Percentiles rank a stretch among this genome's conserved stretches.
These are phyloP conservation scores for Dysmachus trigonus DNA, from an alignment of 2,888 invertebrate species.

Conservation along the genomic window DNA sequence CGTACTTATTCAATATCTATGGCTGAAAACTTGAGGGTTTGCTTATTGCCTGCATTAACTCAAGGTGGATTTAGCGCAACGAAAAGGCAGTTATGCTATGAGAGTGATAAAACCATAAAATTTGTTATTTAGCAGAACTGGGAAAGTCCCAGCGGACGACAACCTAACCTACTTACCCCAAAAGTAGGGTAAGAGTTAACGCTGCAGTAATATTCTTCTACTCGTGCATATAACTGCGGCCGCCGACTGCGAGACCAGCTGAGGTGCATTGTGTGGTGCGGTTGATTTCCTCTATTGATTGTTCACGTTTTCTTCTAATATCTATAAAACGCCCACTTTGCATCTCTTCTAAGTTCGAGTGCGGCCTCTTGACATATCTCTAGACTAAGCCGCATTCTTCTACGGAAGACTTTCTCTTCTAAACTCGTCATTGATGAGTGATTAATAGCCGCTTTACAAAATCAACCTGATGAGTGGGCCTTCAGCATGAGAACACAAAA, in stretches of 20 bases:
- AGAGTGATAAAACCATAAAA: not conserved
- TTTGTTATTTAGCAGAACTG: not conserved
- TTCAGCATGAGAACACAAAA: not conserved
- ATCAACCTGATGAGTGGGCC: not conserved
- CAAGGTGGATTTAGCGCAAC: not conserved
- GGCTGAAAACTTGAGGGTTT: not conserved
- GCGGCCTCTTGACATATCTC: not conserved
- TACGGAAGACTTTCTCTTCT: not conserved
- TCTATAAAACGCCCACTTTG: not conserved
- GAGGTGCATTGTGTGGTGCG: not conserved
- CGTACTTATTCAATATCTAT: not conserved
- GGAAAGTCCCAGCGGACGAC: not conserved
- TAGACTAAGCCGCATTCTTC: not conserved
- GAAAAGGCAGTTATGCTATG: not conserved
- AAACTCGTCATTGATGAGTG: not conserved
- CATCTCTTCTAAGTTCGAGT: not conserved
- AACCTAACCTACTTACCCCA: not conserved
- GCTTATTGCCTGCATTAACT: not conserved
- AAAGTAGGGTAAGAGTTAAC: not conserved
- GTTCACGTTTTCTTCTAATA: not conserved
- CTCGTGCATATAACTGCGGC: not conserved
- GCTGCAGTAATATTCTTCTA: not conserved
- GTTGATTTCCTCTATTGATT: not conserved
- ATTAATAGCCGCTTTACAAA: not conserved
- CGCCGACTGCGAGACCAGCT: not conserved